A percentile compares a stretch with the other conserved stretches of the same genome.
Conservation (phyloP, 2,797 vertebrate species). For the Myripristis murdjan region DNA sequence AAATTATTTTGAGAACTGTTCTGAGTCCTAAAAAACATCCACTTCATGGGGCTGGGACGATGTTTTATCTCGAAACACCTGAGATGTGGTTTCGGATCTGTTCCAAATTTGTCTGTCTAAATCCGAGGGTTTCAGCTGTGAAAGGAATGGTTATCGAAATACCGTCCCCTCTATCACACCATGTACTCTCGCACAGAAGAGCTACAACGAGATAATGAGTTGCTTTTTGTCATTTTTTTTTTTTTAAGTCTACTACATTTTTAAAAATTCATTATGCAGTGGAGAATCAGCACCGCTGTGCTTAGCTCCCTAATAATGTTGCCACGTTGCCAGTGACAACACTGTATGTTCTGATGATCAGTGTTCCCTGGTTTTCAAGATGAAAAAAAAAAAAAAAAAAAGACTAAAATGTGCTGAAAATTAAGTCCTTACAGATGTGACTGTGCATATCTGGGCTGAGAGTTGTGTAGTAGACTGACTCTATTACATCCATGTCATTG, state of each 20-base stretch:
- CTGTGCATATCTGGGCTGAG: no score
- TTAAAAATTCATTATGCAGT: neutral
- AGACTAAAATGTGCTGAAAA: no score
- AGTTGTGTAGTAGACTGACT: neutral
- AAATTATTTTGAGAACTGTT: constrained; percentile 50
- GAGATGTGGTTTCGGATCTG: constrained; percentile 1
- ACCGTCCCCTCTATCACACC: neutral
- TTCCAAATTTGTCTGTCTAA: neutral
- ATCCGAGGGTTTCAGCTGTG: neutral
- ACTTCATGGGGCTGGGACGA: constrained; percentile 25
- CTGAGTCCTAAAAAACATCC: constrained; percentile 44
- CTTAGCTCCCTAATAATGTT: constrained; percentile 26
- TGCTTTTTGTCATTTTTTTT: constrained; percentile 30
- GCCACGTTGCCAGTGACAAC: constrained; percentile 34
- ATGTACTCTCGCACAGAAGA: neutral
- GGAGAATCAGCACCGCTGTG: neutral
- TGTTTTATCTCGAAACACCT: constrained; percentile 21
- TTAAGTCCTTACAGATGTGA: no score
- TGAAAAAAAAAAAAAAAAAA: neutral
- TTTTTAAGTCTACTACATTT: constrained; percentile 18
- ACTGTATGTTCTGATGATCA: constrained; percentile 33
- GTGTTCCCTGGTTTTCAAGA: constrained; percentile 37
- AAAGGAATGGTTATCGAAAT: neutral
- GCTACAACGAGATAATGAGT: constrained; percentile 25
- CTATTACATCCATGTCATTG: constrained; percentile 22